Conservation (phyloP, 2,797 vertebrate species). For the Picus viridis region DNA sequence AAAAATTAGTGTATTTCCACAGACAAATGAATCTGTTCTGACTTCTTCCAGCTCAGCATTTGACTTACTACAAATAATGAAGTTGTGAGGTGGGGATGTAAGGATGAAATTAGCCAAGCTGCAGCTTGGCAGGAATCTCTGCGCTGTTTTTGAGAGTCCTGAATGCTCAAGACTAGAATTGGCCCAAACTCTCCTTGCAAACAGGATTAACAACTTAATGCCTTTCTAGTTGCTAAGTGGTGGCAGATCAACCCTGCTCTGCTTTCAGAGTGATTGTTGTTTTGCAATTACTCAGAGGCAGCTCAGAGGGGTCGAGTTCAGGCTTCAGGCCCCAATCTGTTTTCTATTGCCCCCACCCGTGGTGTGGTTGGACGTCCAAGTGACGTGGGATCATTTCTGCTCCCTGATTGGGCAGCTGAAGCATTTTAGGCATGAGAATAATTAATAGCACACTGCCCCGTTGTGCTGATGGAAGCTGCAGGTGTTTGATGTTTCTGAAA, state of each 20-base stretch:
- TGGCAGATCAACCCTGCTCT: not conserved
- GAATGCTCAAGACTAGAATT: not conserved
- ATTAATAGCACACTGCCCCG: not conserved
- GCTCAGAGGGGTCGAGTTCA: not conserved
- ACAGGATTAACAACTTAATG: conserved; percentile 41
- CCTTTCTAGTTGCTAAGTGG: not conserved
- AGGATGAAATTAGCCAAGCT: conserved; percentile 45
- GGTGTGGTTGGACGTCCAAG: not conserved
- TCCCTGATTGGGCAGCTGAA: not conserved
- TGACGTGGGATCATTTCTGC: not conserved
- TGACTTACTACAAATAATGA: conserved; percentile 23
- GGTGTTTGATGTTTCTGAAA: not conserved
- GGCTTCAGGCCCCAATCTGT: not conserved
- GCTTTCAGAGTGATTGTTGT: not conserved
- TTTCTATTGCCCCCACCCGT: not conserved
- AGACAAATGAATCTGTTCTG: conserved; percentile 7
- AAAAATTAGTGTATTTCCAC: conserved; percentile 39
- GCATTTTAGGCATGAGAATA: not conserved
- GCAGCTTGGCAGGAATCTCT: conserved; percentile 30
- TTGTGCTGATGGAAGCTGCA: not conserved
- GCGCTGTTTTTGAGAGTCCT: not conserved
- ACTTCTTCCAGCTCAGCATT: conserved; percentile 28
- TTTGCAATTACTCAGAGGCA: not conserved
- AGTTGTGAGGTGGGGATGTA: conserved; percentile 33
- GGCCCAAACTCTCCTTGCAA: conserved; percentile 25